These are phyloP conservation scores for Neuroscelio doddi DNA, from an alignment of 2,888 invertebrate genomes.

Conservation along the genomic window DNA sequence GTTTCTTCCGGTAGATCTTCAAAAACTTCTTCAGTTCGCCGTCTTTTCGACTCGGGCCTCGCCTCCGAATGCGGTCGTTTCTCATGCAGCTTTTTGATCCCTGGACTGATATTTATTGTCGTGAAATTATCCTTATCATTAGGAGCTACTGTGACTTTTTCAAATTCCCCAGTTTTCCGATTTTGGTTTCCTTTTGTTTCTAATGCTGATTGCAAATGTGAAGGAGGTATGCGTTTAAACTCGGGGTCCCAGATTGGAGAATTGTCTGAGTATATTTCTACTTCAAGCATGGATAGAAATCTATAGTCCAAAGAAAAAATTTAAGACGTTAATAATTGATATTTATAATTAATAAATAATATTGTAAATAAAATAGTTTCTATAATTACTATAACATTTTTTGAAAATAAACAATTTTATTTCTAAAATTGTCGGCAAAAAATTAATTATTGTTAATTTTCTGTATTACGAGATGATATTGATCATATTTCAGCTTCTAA, in stretches of 20 bases:
- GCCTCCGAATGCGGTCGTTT: conserved; percentile 58
- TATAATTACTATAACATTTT: too few species aligned
- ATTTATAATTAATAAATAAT: too few species aligned
- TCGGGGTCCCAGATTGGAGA: conserved; percentile 97
- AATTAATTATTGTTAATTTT: too few species aligned
- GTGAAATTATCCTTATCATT: conserved; percentile 82
- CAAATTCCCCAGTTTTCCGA: conserved; percentile 76
- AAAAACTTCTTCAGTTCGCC: conserved; percentile 73
- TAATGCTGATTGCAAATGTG: conserved; percentile 76
- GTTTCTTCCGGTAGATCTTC: conserved; percentile 86
- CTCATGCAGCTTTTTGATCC: conserved; percentile 68
- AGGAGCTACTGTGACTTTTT: conserved; percentile 76
- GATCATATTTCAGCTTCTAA: too few species aligned
- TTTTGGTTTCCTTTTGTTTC: conserved; percentile 74
- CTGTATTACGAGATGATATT: too few species aligned
- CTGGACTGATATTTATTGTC: conserved; percentile 79
- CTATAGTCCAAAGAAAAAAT: too few species aligned
- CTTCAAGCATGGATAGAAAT: conserved; percentile 89
- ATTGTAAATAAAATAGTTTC: too few species aligned
- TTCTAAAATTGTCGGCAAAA: too few species aligned
- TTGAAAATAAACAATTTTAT: too few species aligned
- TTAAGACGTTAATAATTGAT: too few species aligned
- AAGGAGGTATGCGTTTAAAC: conserved; percentile 83
- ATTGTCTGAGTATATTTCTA: conserved; percentile 87
- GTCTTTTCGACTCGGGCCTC: conserved; percentile 61